Evolutionary conservation across 2,113 vertebrate genomes (phyloP).

Genomic region (Tragelaphus buxtoni): DNA sequence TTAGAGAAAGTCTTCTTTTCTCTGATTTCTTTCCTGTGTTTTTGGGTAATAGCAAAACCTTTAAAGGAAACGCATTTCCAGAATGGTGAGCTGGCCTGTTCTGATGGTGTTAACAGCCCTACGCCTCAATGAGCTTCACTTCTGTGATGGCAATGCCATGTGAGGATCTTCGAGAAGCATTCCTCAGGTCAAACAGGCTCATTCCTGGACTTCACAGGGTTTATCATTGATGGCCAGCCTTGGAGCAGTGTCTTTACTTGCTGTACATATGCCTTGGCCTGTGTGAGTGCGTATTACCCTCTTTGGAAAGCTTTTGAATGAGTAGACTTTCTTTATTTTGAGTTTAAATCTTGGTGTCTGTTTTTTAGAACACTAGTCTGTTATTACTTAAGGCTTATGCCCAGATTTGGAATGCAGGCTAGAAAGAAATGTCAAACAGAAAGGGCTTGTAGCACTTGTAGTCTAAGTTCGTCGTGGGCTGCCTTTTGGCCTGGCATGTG

Average conservation of each 20-base stretch:
- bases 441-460: not conserved
- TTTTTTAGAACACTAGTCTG: constrained; percentile 26
- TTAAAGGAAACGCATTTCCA: not conserved
- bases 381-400: constrained; percentile 22
- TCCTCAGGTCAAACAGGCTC: not conserved
- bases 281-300: not conserved
- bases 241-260: not conserved
- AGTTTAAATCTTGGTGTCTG: constrained; percentile 23
- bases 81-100: not conserved
- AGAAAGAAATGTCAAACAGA: not conserved
- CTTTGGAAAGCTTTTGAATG: not conserved
- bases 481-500: fast-evolving
- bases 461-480: fast-evolving
- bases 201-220: not conserved
- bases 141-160: not conserved
- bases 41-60: not conserved
- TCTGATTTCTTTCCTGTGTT: not conserved
- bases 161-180: not conserved
- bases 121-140: not conserved
- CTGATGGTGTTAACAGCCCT: not conserved
- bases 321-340: constrained; percentile 2
- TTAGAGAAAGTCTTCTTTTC: not conserved
- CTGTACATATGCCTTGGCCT: not conserved
- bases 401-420: not conserved
- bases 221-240: not conserved